Evolutionary conservation across 2,797 vertebrate genomes (phyloP).

Genomic region (Rallus crepitans): DNA sequence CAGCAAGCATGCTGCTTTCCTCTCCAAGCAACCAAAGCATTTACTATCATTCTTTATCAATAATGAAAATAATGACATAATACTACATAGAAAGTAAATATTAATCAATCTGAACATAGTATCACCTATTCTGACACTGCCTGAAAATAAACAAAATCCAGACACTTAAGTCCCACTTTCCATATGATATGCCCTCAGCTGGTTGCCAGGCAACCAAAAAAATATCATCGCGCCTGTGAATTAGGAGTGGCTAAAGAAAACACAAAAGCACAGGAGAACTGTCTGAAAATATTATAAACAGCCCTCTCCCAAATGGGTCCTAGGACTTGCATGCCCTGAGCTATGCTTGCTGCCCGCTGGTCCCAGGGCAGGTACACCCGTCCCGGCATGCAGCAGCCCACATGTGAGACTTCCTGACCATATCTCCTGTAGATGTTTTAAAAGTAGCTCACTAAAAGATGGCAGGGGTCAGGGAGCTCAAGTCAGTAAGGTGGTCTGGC

Average conservation of each 20-base stretch:
- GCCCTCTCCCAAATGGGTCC: neutral
- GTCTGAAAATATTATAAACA: neutral
- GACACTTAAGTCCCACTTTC: neutral
- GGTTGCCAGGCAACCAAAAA: constrained; percentile 50
- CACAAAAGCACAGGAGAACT: neutral
- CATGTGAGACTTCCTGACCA: fast-evolving
- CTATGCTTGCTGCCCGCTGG: neutral
- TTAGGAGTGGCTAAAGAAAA: neutral
- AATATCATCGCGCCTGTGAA: neutral
- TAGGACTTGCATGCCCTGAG: neutral
- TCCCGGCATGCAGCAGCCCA: neutral
- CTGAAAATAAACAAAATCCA: neutral
- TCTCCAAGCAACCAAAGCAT: neutral
- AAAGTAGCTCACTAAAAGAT: neutral
- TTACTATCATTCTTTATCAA: neutral
- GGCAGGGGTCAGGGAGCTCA: neutral
- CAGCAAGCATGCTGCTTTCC: neutral
- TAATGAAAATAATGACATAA: neutral
- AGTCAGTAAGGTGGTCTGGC: neutral
- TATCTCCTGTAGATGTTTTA: neutral
- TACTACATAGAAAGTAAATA: neutral
- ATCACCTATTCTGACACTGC: neutral
- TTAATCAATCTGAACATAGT: neutral
- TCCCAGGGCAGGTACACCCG: neutral
- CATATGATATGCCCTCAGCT: neutral